Evolutionary conservation across 2,888 invertebrate genomes (phyloP), one percentile per base, ranked within the genome.

Genomic region (Digitonthophagus gazella): DNA sequence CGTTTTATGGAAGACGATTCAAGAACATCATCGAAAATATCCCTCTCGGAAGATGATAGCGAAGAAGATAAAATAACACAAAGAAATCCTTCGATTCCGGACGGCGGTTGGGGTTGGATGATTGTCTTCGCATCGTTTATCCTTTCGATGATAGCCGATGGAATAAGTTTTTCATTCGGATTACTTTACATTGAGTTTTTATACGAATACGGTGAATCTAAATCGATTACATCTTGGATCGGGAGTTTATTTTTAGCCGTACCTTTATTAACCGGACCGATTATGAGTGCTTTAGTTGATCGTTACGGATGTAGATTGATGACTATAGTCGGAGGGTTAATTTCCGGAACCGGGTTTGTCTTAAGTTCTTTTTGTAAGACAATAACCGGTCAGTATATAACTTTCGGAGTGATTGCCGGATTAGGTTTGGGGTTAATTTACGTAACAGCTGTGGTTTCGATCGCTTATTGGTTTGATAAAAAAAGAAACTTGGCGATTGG

Each of bases 401-500:
- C 94, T 0, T 95, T 95, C 80, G 95, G 95, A 28, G 87, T 95
- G 0, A 87, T 95, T 22, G 91, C 94, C 65, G 95, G 95, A 0
- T 81, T 95, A 70, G 96, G 95, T 0, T 84, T 96, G 72, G 93
- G 95, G 3, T 82, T 93, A 65, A 93, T 93, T 66, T 96, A 95
- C 79, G 95, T 95, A 8, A 93, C 95, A 1, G 95, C 95, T 3
- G 95, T 96, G 3, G 95, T 96, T 3, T 92, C 93, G 67, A 93
- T 96, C 69, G 95, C 96, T 4, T 95, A 93, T 80, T 96, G 96
- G 91, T 96, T 96, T 81, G 95, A 96, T 76, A 93, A 93, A 81
- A 92, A 91, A 78, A 87, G 95, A 54, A 92, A 92, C 61, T 86
- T 96, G 72, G 96, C 96, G 2, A 93, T 94, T 2, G 93, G 95